Percentiles rank a stretch among this genome's conserved stretches.
Conservation (phyloP, 2,888 invertebrate species). For the Dione vanillae region DNA sequence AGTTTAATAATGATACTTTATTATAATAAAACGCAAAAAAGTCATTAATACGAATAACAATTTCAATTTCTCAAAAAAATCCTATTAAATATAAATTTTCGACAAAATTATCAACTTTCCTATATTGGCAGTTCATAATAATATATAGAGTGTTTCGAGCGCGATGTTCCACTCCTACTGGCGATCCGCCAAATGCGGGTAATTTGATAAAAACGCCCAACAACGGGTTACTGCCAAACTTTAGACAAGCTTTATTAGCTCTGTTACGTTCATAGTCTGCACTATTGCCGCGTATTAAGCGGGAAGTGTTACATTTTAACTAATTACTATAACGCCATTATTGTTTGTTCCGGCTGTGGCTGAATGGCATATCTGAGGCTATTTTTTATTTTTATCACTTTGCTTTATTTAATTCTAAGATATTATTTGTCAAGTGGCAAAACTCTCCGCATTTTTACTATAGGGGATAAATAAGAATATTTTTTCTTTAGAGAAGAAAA, state of each 20-base stretch:
- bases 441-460: no score
- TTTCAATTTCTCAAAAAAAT: not conserved
- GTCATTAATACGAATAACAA: no score
- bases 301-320: slow-evolving; percentile 35
- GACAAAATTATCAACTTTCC: slow-evolving; percentile 15
- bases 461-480: no score
- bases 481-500: no score
- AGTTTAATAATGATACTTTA: no score
- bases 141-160: slow-evolving; percentile 30
- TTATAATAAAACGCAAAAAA: no score
- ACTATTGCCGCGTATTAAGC: slow-evolving; percentile 36
- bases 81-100: slow-evolving; percentile 3
- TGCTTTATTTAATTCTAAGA: no score
- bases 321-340: slow-evolving; percentile 28
- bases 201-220: slow-evolving; percentile 76
- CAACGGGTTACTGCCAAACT: slow-evolving; percentile 52
- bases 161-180: slow-evolving; percentile 56
- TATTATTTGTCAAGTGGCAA: no score
- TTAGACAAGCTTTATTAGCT: slow-evolving; percentile 44
- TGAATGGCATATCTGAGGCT: not conserved
- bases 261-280: slow-evolving; percentile 41
- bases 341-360: not conserved
- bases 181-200: slow-evolving; percentile 65
- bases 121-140: slow-evolving; percentile 20
- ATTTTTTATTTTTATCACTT: no score